phyloP scores from a whole-genome alignment of 2,113 vertebrate species.

The Reinhardtius hippoglossoides region DNA sequence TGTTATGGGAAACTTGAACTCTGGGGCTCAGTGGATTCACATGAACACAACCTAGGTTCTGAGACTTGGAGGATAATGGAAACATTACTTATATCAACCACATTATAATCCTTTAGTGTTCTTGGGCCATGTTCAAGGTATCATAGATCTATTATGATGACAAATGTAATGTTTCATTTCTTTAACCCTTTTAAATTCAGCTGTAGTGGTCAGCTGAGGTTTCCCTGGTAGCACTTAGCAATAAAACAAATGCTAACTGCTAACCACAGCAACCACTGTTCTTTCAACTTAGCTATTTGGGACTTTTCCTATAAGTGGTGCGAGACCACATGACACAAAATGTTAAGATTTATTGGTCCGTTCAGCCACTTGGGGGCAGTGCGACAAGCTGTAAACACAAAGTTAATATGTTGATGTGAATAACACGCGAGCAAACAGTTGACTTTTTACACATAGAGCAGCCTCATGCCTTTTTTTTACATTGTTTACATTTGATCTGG shows the following conservation, averaged over 20 bases:
- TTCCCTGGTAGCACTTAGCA: conserved; percentile 20
- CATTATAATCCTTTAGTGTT: conserved; percentile 4
- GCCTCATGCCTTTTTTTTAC: no score
- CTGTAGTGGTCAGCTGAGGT: neutral
- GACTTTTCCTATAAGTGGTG: neutral
- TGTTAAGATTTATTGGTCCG: neutral
- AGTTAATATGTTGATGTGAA: neutral
- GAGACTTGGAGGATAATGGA: conserved; percentile 1
- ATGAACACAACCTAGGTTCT: neutral
- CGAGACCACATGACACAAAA: neutral
- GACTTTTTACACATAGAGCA: neutral
- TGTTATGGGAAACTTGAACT: conserved; percentile 30
- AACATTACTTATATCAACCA: conserved; percentile 6
- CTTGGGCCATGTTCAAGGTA: conserved; percentile 10
- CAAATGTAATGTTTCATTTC: conserved; percentile 23
- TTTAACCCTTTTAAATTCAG: conserved; percentile 13
- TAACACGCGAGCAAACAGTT: neutral
- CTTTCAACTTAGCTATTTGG: neutral
- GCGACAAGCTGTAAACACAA: neutral
- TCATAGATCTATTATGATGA: conserved; percentile 2
- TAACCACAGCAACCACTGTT: neutral
- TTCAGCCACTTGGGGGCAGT: neutral
- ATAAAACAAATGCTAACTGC: conserved; percentile 17
- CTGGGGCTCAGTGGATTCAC: neutral
- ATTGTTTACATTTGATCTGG: no score